These are phyloP conservation scores for Lasioglossum zephyrum DNA, from an alignment of 2,888 invertebrate genomes.

Conservation along the genomic window DNA sequence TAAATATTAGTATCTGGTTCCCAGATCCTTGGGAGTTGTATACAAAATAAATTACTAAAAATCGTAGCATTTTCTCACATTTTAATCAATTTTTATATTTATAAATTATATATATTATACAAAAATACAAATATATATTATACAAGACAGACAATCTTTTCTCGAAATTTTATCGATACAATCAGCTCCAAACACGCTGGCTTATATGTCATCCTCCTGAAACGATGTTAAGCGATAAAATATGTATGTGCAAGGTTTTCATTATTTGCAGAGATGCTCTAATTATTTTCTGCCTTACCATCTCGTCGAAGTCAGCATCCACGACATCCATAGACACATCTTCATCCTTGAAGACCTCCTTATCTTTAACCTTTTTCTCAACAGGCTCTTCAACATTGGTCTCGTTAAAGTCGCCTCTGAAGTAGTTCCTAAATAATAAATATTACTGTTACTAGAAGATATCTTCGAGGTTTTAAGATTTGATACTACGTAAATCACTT, in stretches of 20 bases:
- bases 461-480: background rate
- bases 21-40: too few species aligned
- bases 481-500: background rate
- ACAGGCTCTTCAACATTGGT: background rate
- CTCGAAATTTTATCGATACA: background rate
- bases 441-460: background rate
- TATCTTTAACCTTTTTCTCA: background rate
- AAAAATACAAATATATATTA: too few species aligned
- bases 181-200: background rate
- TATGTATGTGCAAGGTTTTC: background rate
- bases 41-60: too few species aligned
- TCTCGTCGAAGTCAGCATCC: constrained; percentile 45
- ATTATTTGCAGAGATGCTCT: background rate
- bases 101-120: too few species aligned
- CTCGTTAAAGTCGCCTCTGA: background rate
- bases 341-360: background rate
- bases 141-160: background rate
- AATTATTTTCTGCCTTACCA: constrained; percentile 25
- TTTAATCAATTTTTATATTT: too few species aligned
- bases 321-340: constrained; percentile 19
- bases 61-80: too few species aligned
- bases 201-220: constrained; percentile 37
- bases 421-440: constrained; percentile 14
- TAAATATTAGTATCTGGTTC: too few species aligned
- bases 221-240: constrained; percentile 7